Conservation (phyloP, 2,888 invertebrate species). For the Elgonia sp. region DNA sequence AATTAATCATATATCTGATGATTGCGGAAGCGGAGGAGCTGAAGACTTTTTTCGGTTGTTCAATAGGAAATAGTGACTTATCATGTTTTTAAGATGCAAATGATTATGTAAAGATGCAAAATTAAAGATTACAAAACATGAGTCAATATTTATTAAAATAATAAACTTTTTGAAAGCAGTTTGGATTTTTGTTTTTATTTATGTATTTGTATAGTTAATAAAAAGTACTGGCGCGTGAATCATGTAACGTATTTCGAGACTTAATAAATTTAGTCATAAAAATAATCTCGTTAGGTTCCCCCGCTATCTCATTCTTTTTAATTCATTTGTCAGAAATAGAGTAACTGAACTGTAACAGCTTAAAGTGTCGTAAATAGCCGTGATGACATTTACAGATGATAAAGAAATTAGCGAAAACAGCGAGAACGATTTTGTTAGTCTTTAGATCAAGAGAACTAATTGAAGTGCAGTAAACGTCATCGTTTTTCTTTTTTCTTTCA, state of each 20-base stretch:
- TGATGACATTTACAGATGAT: slow-evolving; percentile 2
- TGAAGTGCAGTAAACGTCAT: slow-evolving; percentile 1
- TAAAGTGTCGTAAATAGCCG: slow-evolving; percentile 10
- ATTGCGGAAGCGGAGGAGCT: background rate
- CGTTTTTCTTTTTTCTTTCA: background rate
- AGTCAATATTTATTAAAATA: too few relatives aligned
- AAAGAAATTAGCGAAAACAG: slow-evolving; percentile 7
- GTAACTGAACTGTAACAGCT: background rate
- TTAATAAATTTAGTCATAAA: slow-evolving; percentile 12
- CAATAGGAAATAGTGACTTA: background rate
- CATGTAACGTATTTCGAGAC: background rate
- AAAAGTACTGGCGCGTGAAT: background rate
- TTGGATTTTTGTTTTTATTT: background rate
- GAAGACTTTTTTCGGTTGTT: too few relatives aligned
- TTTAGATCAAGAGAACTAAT: background rate
- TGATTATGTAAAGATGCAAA: too few relatives aligned
- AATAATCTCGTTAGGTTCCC: slow-evolving; percentile 10
- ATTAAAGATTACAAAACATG: too few relatives aligned
- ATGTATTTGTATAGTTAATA: background rate
- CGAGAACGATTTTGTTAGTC: background rate
- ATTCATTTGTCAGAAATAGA: slow-evolving; percentile 25
- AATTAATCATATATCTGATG: slow-evolving; percentile 6
- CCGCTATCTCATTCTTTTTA: slow-evolving; percentile 1
- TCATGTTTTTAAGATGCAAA: background rate
- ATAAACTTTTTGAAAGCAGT: background rate